Base-by-base conservation (phyloP, 2,888 invertebrate genomes). In the Erynnis tages region DNA sequence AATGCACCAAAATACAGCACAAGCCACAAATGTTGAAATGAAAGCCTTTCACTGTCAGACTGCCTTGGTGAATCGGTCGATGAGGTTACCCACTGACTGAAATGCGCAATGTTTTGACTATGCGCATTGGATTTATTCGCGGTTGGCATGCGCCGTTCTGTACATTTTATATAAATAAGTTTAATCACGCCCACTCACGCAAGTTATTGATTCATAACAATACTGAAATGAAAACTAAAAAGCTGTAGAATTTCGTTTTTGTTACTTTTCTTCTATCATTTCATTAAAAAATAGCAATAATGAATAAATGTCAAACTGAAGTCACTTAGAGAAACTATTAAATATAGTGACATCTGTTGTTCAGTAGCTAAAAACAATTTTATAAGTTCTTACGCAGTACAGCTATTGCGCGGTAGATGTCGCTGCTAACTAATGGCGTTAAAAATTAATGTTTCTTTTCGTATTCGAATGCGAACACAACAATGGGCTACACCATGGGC, bases 101-200 rank as follows among this genome's bases (percentile, higher is more conserved):
- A 71, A 86, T 88, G 88, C 88, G 88, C 88, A 88, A 88, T 83
- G 85, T 82, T 85, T 83, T 86, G 88, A 88, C 79, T 88, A 86
- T 89, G 88, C 88, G 88, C 88, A 86, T 77, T 88, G 75, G 82
- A 75, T 73, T 76, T 77, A 64, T 62, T 62, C 65, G 63, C 60
- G 68, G 77, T 71, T 74, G 80, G 71, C 87, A 88, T 88, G 88
- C 87, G 88, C 87, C 75, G 63, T 50, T 41, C 25, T n/a, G 35
- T 43, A 50, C 32, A 23, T 25, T 35, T 27, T 27, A 30, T 21
- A 14, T 13, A 32, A 23, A 34, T 21, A 11, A 30, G 4, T 30
- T 48, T 14, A 50, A 43, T 35, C n/a, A 50, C 41, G 41, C 49
- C 34, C 41, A 43, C 41, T n/a, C 25, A 21, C 13, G 14, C 10